phyloP scores from a whole-genome alignment of 1,140 invertebrate genomes.

The Araneus ventricosus region DNA sequence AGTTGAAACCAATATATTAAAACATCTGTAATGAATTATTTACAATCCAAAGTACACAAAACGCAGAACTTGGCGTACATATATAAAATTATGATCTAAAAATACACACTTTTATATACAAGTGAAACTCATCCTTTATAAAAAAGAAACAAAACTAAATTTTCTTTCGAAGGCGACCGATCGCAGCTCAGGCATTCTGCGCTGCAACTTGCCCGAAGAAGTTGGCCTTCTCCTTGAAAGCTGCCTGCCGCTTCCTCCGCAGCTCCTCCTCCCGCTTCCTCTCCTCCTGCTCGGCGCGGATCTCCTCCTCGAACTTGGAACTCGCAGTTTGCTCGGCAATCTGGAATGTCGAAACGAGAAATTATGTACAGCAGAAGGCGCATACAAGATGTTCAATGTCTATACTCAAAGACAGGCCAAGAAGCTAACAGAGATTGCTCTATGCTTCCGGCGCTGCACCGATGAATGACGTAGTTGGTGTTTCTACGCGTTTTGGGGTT shows the following conservation, averaged over 20 bases:
- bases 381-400: too few species aligned
- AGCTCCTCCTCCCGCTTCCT: constrained; percentile 89
- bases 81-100: constrained; percentile 47
- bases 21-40: constrained; percentile 53
- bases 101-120: constrained; percentile 40
- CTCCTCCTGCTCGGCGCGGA: constrained; percentile 92
- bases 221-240: constrained; percentile 91
- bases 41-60: constrained; percentile 45
- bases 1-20: constrained; percentile 59
- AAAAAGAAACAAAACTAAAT: not conserved
- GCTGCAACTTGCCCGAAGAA: constrained; percentile 83
- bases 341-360: constrained; percentile 80
- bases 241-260: constrained; percentile 86
- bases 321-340: constrained; percentile 89
- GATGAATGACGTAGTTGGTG: too few species aligned
- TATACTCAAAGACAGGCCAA: too few species aligned
- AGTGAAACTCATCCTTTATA: not conserved
- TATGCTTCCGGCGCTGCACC: too few species aligned
- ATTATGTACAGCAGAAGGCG: too few species aligned
- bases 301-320: constrained; percentile 93
- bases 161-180: not conserved
- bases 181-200: not conserved
- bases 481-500: too few species aligned
- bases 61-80: not conserved
- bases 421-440: too few species aligned